Evolutionary conservation across 2,797 vertebrate species (phyloP).

Genomic region (Gymnocypris eckloni): DNA sequence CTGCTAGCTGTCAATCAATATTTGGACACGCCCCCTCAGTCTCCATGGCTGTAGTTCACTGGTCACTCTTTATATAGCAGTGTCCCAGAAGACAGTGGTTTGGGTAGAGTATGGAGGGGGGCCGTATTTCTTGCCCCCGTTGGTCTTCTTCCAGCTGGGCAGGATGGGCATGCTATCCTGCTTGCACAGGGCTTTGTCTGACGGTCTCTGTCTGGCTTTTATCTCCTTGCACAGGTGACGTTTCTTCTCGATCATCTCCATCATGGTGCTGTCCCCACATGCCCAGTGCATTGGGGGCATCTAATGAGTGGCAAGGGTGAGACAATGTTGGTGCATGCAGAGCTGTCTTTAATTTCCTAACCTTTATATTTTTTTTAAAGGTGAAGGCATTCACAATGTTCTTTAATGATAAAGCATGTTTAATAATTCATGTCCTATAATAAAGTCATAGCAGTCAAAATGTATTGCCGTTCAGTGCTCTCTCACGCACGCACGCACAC

Average conservation of each 20-base stretch:
- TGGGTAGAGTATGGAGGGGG: conserved; percentile 91
- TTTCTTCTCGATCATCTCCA: conserved; percentile 98
- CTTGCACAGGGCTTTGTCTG: conserved; percentile 92
- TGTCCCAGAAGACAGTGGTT: conserved; percentile 93
- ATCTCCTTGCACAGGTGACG: conserved; percentile 94
- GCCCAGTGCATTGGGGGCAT: conserved; percentile 91
- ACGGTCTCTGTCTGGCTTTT: conserved; percentile 86
- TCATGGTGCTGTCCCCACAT: conserved; percentile 93
- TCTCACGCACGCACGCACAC: not conserved
- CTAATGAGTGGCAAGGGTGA: conserved; percentile 64
- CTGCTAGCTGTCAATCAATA: conserved; percentile 49
- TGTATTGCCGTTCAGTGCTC: not conserved
- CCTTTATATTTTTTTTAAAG: not conserved
- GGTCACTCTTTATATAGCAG: conserved; percentile 81
- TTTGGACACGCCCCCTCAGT: conserved; percentile 35
- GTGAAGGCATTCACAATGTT: not conserved
- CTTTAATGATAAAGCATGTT: conserved; percentile 3
- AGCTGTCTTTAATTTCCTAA: not conserved
- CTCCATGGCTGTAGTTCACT: conserved; percentile 31
- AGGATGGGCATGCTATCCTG: conserved; percentile 96
- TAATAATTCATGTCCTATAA: conserved; percentile 11
- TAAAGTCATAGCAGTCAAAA: not conserved
- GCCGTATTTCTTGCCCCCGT: conserved; percentile 83
- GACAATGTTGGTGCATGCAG: conserved; percentile 39
- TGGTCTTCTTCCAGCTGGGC: conserved; percentile 91